Base-by-base conservation (phyloP, 2,113 vertebrate genomes). In the Melanocharis versteri region DNA sequence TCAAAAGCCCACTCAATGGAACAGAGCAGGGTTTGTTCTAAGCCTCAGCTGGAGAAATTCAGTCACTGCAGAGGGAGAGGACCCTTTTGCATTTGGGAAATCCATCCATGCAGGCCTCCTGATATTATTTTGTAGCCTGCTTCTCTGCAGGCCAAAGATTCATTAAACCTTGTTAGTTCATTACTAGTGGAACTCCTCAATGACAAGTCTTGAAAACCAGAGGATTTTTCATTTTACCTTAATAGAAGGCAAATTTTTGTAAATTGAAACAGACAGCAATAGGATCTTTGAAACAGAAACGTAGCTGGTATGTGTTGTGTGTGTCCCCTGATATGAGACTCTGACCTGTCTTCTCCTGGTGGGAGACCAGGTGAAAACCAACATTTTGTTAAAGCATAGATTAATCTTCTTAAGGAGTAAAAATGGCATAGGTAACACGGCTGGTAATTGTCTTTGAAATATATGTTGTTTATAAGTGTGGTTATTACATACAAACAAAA, bases 281-380 rank as follows among this genome's bases (percentile, higher is more conserved):
- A 51, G 2, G 3, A 22, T 15, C 8, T 70, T 91, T 65, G 64
- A 33, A 89, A 61, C 8, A 40, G 42, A 60, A 57, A 27, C 6
- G 9, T 0, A 14, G 2, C 3, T 3, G 1, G 6, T 45, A 5
- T 7, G 2, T 2, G 0, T 9, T 40, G 3, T 33, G 27, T 45
- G 15, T 28, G 6, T 47, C 16, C 23, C 9, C 26, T 69, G 26
- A 56, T 10, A 51, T 0, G 6, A 53, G 31, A 40, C 26, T 7
- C 28, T 48, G 19, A 50, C 24, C 53, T 61, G 4, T 50, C 19
- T 81, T 64, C 8, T 83, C 14, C 1, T 70, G 14, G 7, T 31
- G 51, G 28, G 2, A 84, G 23, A 61, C 2, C 6, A 45, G 2
- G 6, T 53, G 7, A 40, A 94, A 86, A 44, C 1, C n/a, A 65